Evolutionary conservation across 2,797 vertebrate species (phyloP).

Genomic region (Balearica regulorum): DNA sequence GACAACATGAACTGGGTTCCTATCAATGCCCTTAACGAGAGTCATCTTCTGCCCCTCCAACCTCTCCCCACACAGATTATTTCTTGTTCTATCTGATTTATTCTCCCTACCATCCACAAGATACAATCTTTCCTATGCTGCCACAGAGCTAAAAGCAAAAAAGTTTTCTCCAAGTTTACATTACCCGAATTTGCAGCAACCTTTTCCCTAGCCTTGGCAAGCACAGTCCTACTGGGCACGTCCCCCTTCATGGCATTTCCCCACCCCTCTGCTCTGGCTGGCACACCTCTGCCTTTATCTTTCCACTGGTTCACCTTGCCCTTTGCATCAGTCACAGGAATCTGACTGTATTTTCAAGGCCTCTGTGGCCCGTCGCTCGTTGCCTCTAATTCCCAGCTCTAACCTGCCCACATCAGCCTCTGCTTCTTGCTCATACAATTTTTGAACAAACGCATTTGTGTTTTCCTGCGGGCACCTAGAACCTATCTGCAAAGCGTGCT

Average conservation of each 20-base stretch:
- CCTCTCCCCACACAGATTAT: not conserved
- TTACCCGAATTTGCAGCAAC: not conserved
- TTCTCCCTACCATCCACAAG: not conserved
- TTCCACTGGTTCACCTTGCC: not conserved
- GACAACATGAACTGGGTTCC: not conserved
- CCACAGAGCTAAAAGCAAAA: not conserved
- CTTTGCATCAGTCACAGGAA: not conserved
- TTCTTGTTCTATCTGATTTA: not conserved
- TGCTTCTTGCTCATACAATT: not conserved
- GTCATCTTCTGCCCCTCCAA: not conserved
- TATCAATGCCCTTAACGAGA: not conserved
- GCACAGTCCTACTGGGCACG: not conserved
- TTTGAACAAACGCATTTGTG: not conserved
- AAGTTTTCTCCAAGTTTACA: not conserved
- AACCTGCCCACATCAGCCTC: not conserved
- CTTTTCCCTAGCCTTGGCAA: not conserved
- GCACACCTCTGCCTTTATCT: not conserved
- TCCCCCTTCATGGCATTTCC: not conserved
- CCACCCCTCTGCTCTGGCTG: not conserved
- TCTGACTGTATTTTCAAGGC: not conserved
- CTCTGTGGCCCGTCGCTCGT: not conserved
- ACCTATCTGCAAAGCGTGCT: not conserved
- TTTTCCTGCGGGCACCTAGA: not conserved
- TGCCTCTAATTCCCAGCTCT: not conserved
- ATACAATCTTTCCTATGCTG: not conserved